Base-by-base conservation (phyloP, 1,140 invertebrate species). In the Leptopilina clavipes region DNA sequence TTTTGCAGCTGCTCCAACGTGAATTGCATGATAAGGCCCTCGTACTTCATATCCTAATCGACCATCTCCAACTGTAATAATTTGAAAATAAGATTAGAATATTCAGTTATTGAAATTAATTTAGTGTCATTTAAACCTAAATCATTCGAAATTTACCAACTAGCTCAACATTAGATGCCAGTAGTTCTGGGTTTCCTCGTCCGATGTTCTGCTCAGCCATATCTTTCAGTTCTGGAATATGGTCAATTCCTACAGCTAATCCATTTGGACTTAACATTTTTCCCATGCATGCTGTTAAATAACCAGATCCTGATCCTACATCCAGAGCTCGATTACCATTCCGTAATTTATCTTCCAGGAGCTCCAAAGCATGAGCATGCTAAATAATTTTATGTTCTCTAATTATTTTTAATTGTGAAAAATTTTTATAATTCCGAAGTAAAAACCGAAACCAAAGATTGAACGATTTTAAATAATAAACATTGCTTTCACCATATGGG, bases 291-390 rank as follows among this genome's bases (percentile, higher is more conserved):
- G 96, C 95, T 43, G 97, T 98, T 12, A 99, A 92, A 89, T 98
- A 99, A 6, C 98, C 98, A 86, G 96, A 98, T 18, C 98, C 98
- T 80, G 96, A 98, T 10, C 98, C 98, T 75, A 99, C 97, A 92
- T 99, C 98, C 65, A 99, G 91, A 17, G 96, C 97, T 87, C 91
- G 94, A 44, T 93, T 93, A 59, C 97, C 97, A 83, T 94, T 93
- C 54, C 92, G 90, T 54, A 99, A 89, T 82, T 98, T 95, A 81
- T 96, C 94, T 84, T 95, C 94, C 75, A 99, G 91, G 70, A 95
- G 91, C 92, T 99, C 97, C 82, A 99, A 91, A 65, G 97, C 98
- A 92, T 98, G 95, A 12, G 97, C 98, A 92, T 99, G 98, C 95
- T 94, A 74, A 82, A 87, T 82, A 81, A 74, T 79, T 79, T 73